phyloP scores from a whole-genome alignment of 2,113 vertebrate species.

The Channa argus region DNA sequence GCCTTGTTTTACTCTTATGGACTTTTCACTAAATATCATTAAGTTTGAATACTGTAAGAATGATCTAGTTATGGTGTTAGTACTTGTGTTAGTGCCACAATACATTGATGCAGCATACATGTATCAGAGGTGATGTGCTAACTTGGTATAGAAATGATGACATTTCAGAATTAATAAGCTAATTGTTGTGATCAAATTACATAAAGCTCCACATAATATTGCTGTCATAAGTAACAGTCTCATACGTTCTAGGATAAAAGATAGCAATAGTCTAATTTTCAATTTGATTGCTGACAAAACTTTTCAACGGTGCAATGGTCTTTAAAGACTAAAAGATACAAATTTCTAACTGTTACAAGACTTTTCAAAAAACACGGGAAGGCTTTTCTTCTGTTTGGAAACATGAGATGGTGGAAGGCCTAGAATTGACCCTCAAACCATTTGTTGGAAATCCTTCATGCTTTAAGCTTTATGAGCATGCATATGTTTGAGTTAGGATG shows the following conservation, averaged over 20 bases:
- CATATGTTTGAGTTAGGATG: conserved; percentile 66
- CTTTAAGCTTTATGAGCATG: conserved; percentile 68
- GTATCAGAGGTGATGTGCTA: conserved; percentile 59
- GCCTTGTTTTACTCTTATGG: background rate
- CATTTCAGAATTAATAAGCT: conserved; percentile 50
- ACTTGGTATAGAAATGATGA: conserved; percentile 47
- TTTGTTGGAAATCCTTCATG: conserved; percentile 64
- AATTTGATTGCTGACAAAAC: conserved; percentile 35
- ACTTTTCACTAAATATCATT: background rate
- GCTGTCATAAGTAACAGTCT: conserved; percentile 54
- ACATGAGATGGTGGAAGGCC: conserved; percentile 53
- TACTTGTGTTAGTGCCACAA: background rate
- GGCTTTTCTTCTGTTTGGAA: conserved; percentile 54
- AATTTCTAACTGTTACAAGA: conserved; percentile 27
- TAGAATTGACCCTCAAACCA: conserved; percentile 59
- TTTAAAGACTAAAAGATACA: conserved; percentile 28
- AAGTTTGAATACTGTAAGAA: background rate
- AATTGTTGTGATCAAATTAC: conserved; percentile 60
- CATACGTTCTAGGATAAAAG: conserved; percentile 22
- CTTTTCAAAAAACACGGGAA: conserved; percentile 46
- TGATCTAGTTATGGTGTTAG: conserved; percentile 9
- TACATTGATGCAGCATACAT: conserved; percentile 12
- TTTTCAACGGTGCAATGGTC: background rate
- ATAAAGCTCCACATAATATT: conserved; percentile 43
- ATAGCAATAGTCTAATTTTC: conserved; percentile 22